Conservation (phyloP, 2,113 vertebrate species). For the Aplodontia rufa region DNA sequence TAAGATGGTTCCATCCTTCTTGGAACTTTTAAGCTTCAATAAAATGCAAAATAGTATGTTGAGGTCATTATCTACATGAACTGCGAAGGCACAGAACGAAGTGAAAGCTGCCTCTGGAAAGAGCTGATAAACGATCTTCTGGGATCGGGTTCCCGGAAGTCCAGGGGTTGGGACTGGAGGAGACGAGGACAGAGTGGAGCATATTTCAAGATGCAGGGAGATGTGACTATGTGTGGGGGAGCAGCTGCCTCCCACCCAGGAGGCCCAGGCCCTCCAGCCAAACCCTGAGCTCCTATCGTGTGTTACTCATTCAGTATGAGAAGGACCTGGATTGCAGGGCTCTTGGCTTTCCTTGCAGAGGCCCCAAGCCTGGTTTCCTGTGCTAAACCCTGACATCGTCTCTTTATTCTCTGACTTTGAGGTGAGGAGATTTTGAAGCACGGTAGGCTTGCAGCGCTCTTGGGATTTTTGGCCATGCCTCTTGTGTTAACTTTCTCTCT, state of each 20-base stretch:
- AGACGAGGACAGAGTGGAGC: not conserved
- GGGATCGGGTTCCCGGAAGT: not conserved
- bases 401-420: not conserved
- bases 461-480: not conserved
- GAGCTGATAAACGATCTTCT: not conserved
- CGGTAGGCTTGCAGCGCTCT: not conserved
- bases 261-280: not conserved
- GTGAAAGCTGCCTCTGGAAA: not conserved
- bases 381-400: not conserved
- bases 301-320: not conserved
- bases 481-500: not conserved
- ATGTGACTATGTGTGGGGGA: accelerated
- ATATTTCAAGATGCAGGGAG: not conserved
- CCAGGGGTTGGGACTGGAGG: not conserved
- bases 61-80: not conserved
- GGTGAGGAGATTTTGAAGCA: not conserved
- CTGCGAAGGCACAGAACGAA: not conserved
- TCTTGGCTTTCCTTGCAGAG: not conserved
- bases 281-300: not conserved
- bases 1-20: no score
- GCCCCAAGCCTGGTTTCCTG: not conserved
- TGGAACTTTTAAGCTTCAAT: no score
- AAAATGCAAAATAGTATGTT: not conserved
- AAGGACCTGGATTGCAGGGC: not conserved
- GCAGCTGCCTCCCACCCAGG: accelerated